Evolutionary conservation across 2,797 vertebrate species (phyloP).

Genomic region (Liparis tanakae): DNA sequence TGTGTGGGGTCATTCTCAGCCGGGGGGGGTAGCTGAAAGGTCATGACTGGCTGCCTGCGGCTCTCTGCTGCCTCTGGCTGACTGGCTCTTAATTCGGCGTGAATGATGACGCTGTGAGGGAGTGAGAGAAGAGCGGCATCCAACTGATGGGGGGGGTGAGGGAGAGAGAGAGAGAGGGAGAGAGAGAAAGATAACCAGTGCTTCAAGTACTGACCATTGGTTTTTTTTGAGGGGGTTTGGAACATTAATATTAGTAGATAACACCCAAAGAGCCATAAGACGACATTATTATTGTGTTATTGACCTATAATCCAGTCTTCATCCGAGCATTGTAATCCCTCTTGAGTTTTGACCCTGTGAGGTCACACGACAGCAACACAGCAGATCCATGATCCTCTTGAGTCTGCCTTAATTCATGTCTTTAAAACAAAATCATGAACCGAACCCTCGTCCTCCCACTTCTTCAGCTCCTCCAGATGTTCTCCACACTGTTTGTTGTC

Average conservation of each 20-base stretch:
- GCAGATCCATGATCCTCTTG: not conserved
- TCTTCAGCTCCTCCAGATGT: too few species aligned
- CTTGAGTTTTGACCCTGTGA: not conserved
- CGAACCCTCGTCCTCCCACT: too few species aligned
- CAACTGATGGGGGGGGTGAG: not conserved
- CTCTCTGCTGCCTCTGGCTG: conserved; percentile 35
- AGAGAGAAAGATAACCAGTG: too few species aligned
- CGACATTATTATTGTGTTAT: not conserved
- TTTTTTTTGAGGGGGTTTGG: not conserved
- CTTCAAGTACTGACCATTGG: too few species aligned
- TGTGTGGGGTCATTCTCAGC: conserved; percentile 63
- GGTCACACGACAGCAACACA: not conserved
- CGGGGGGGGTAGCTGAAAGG: conserved; percentile 73
- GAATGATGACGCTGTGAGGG: conserved; percentile 51
- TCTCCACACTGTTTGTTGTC: too few species aligned
- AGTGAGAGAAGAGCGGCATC: not conserved
- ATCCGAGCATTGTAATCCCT: too few species aligned
- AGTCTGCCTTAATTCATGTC: not conserved
- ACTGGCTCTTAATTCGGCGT: conserved; percentile 50
- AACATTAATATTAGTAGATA: not conserved
- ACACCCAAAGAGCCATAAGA: not conserved
- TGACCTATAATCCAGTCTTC: not conserved
- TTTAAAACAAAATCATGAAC: too few species aligned
- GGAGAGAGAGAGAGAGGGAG: too few species aligned
- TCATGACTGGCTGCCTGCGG: conserved; percentile 60